Evolutionary conservation across 2,797 vertebrate genomes (phyloP).

Genomic region (Helostoma temminkii): DNA sequence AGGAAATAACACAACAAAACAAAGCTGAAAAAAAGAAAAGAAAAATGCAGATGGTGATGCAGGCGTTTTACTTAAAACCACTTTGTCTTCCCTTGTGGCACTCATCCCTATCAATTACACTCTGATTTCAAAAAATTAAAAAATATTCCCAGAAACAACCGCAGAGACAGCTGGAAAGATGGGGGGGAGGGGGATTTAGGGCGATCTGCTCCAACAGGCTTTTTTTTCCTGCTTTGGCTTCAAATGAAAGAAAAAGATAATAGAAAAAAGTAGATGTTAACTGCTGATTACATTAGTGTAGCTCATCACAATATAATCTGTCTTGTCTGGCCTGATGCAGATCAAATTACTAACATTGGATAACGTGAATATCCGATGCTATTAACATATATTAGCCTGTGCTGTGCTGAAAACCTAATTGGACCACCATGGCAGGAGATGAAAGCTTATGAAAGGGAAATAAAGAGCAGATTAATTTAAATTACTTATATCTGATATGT

Average conservation of each 20-base stretch:
- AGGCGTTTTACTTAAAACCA: constrained; percentile 31
- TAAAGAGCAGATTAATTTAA: neutral
- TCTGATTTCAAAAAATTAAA: constrained; percentile 64
- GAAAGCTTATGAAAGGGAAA: neutral
- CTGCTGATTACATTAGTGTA: constrained; percentile 19
- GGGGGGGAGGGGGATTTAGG: neutral
- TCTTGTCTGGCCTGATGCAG: neutral
- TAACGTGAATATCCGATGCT: neutral
- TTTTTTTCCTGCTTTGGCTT: constrained; percentile 33
- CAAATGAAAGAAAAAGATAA: constrained; percentile 8
- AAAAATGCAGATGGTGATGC: constrained; percentile 4
- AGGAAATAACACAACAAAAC: constrained; percentile 15
- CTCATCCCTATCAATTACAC: constrained; percentile 55
- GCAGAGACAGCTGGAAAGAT: constrained; percentile 24
- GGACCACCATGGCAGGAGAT: neutral
- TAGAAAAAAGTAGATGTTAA: constrained; percentile 24
- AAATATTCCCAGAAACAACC: constrained; percentile 57
- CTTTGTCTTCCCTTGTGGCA: constrained; percentile 27
- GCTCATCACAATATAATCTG: neutral
- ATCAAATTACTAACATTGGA: neutral
- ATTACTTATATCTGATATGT: neutral
- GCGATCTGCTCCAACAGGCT: constrained; percentile 44
- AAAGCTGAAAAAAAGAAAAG: no score
- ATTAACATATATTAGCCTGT: neutral
- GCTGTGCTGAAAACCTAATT: constrained; percentile 5